Conservation (phyloP, 2,888 invertebrate species). For the Aleiodes testaceus region DNA sequence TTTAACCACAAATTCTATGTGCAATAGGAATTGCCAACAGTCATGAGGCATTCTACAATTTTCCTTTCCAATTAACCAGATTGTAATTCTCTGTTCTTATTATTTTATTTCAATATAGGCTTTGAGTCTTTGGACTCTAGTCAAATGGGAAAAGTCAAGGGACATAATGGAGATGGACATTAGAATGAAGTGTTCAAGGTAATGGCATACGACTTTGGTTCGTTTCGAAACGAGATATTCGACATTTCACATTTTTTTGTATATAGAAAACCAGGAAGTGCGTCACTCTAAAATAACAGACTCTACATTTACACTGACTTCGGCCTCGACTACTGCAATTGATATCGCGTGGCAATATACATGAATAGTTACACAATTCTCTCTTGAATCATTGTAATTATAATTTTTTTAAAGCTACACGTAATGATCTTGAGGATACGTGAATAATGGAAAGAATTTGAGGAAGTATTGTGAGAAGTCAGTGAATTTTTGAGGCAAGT, state of each 20-base stretch:
- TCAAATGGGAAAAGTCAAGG: constrained; percentile 5
- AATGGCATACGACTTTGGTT: constrained; percentile 11
- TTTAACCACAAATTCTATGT: constrained; percentile 23
- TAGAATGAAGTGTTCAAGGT: constrained; percentile 22
- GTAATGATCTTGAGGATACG: background rate
- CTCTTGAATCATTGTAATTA: no score
- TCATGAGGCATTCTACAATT: background rate
- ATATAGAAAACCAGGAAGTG: constrained; percentile 20
- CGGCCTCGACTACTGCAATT: background rate
- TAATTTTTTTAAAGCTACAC: no score
- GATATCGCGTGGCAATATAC: background rate
- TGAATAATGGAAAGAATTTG: background rate
- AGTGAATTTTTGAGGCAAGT: background rate
- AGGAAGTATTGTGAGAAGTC: background rate
- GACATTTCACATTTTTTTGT: constrained; percentile 4
- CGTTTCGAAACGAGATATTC: constrained; percentile 24
- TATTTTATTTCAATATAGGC: background rate
- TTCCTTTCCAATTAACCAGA: constrained; percentile 1
- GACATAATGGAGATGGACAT: constrained; percentile 14
- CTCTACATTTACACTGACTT: constrained; percentile 4
- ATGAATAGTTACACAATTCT: no score
- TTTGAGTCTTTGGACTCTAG: constrained; percentile 17
- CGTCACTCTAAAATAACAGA: constrained; percentile 7
- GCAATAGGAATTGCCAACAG: constrained; percentile 5
- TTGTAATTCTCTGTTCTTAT: background rate